Evolutionary conservation across 2,797 vertebrate species (phyloP).

Genomic region (Bryconaethiops microstoma): DNA sequence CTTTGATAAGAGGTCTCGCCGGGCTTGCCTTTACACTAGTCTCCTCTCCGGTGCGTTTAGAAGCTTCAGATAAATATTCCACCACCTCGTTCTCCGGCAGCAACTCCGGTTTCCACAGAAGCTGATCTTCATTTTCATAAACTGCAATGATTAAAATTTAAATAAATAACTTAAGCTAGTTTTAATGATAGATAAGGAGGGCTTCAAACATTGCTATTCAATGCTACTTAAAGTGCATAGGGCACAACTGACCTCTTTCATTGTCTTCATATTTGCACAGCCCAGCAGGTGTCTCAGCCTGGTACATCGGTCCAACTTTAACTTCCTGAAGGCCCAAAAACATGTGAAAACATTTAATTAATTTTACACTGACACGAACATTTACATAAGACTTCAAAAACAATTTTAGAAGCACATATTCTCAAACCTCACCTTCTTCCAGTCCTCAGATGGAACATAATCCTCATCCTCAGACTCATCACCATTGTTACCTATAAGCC

Average conservation of each 20-base stretch:
- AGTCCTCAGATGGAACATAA: conserved; percentile 97
- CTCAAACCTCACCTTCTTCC: conserved; percentile 89
- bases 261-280: conserved; percentile 93
- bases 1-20: conserved; percentile 95
- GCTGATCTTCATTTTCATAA: conserved; percentile 98
- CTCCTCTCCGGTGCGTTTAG: conserved; percentile 90
- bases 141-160: conserved; percentile 71
- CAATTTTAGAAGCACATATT: neutral
- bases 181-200: neutral
- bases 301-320: conserved; percentile 99
- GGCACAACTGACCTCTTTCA: conserved; percentile 84
- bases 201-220: neutral
- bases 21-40: conserved; percentile 91
- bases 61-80: conserved; percentile 91
- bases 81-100: conserved; percentile 91
- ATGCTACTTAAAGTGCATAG: neutral
- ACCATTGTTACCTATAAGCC: conserved; percentile 86
- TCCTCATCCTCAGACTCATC: conserved; percentile 99
- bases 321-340: conserved; percentile 83
- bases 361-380: neutral
- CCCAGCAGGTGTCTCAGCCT: conserved; percentile 94
- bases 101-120: conserved; percentile 94
- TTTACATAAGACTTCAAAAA: neutral
- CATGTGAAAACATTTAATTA: neutral
- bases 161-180: neutral